A percentile compares a stretch with the other conserved stretches of the same genome.
These are phyloP conservation scores for Megaleporinus macrocephalus DNA, from an alignment of 2,113 vertebrate species.

Conservation along the genomic window DNA sequence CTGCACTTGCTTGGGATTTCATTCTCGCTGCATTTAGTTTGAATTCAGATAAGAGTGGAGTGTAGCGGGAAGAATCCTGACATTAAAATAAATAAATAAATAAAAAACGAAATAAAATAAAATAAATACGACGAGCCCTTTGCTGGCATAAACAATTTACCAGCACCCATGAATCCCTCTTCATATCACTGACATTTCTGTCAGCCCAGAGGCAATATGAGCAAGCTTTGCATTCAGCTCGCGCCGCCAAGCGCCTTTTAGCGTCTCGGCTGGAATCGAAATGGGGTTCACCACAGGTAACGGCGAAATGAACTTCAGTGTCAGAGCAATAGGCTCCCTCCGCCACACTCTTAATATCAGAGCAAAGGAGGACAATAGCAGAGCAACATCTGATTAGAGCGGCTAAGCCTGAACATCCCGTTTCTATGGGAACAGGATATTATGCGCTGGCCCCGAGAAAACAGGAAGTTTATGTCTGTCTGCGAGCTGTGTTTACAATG, in stretches of 20 bases:
- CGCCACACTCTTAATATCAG: conserved; percentile 46
- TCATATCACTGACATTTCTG: conserved; percentile 55
- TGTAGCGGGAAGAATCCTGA: not conserved
- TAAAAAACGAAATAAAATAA: not conserved
- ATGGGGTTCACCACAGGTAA: conserved; percentile 60
- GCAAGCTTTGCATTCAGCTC: conserved; percentile 43
- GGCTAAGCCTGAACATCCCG: conserved; percentile 49
- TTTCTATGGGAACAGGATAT: conserved; percentile 67
- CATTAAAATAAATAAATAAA: not conserved
- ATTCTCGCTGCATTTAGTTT: not conserved
- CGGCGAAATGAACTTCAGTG: conserved; percentile 50
- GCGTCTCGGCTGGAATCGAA: conserved; percentile 51
- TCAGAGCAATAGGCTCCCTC: conserved; percentile 43
- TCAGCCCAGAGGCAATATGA: conserved; percentile 44
- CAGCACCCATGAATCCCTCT: conserved; percentile 31
- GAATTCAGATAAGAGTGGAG: conserved; percentile 19
- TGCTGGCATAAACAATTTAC: conserved; percentile 50
- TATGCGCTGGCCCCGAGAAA: conserved; percentile 49
- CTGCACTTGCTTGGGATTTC: conserved; percentile 6
- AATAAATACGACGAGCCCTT: conserved; percentile 9
- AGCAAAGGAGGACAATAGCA: conserved; percentile 50
- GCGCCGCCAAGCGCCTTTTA: conserved; percentile 41
- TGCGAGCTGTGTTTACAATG: conserved; percentile 51
- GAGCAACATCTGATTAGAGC: conserved; percentile 61
- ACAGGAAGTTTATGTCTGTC: conserved; percentile 61